phyloP scores from a whole-genome alignment of 2,113 vertebrate species.

The Oenanthe melanoleuca region DNA sequence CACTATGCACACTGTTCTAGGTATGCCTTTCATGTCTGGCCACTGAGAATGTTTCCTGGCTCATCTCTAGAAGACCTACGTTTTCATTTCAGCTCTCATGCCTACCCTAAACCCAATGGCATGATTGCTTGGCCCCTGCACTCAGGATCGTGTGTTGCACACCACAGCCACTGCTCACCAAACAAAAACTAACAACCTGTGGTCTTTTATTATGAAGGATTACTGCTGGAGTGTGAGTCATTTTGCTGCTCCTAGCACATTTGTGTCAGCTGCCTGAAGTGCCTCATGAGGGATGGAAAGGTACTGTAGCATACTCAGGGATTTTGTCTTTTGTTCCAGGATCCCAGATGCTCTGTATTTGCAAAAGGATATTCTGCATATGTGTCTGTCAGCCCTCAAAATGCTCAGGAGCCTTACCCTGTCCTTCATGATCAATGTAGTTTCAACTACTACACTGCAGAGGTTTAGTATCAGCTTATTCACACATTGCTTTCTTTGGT shows the following conservation, averaged over 20 bases:
- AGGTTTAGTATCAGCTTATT: background rate
- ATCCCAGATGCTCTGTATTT: background rate
- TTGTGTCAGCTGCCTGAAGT: slow-evolving; percentile 11
- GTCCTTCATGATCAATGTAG: background rate
- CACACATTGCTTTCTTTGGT: background rate
- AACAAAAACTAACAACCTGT: background rate
- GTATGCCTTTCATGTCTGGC: background rate
- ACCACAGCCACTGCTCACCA: background rate
- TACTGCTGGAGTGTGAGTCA: slow-evolving; percentile 32
- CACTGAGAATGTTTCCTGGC: background rate
- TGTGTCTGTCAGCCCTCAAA: background rate
- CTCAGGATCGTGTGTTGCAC: background rate
- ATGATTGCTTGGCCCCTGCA: background rate
- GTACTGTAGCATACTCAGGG: background rate
- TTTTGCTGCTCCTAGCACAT: background rate
- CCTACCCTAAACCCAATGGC: background rate
- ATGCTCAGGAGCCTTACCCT: background rate
- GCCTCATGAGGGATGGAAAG: background rate
- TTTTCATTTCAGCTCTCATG: background rate
- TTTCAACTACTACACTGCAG: background rate
- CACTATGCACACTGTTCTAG: background rate
- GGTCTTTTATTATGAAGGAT: slow-evolving; percentile 12
- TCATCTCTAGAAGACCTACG: background rate
- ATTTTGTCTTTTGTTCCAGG: background rate
- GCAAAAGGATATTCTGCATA: background rate